Base-by-base conservation (phyloP, 1,140 invertebrate genomes). In the Anadara kagoshimensis region DNA sequence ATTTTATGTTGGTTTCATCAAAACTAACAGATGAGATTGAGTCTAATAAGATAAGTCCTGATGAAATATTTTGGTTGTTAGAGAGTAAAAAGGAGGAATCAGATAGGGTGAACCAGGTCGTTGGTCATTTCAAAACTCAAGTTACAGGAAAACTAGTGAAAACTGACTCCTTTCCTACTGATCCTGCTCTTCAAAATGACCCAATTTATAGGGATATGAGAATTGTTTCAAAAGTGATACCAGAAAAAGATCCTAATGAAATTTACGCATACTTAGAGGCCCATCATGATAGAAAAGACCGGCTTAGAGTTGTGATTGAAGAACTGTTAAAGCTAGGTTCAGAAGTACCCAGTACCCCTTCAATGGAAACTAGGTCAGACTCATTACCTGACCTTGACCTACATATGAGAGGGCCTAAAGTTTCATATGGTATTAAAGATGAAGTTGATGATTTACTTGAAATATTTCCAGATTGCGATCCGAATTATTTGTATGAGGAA, bases 401-500 rank as follows among this genome's bases (percentile, higher is more conserved):
- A 41, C 61, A 51, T 57, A 67, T 58, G 1, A 63, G 62, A 20
- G 70, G 26, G 11, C 68, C 68, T 49, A 75, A 66, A 36, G 59
- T 69, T 47, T 66, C 65, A 57, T 75, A 64, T 36, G 73, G 63
- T 89, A 93, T 94, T 58, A 76, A 80, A 26, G 66, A 70, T 57
- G 85, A 87, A 53, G 89, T 90, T 76, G 86, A 88, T 18, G 83
- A 85, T 73, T 71, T 87, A 12, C 68, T 66, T 66, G 80, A 81
- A 58, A 84, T 88, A 45, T 88, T 89, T 61, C 86, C 86, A n/a
- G 86, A 89, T 74, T 87, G 91, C 66, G 92, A 93, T 85, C 91
- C 92, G 1, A 86, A 84, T 51, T 92, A 90, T 88, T 79, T 92
- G 22, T 84, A 86, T 64, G 78, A 90, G 22, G 66, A 78, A 62